Base-by-base conservation (phyloP, 2,888 invertebrate species). In the Mycalesis mineus region DNA sequence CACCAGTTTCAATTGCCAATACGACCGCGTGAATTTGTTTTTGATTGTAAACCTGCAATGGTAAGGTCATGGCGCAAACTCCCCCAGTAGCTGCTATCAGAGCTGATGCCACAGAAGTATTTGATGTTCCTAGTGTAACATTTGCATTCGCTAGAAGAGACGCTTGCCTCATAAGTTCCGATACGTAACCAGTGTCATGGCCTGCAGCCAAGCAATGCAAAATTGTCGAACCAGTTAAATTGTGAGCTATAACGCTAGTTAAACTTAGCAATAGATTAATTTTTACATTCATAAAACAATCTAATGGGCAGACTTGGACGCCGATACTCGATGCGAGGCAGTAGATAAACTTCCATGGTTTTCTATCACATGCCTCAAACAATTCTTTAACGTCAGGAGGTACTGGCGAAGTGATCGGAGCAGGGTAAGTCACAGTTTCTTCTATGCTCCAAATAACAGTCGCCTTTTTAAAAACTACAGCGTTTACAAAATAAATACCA, bases 341-440 rank as follows among this genome's bases (percentile, higher is more conserved):
- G 66, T 85, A 88, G 55, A 89, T 77, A 61, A 88, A 88, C 65
- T 80, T 82, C 85, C 86, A 89, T 9, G 88, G 76, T 9, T 77
- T 48, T 8, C 77, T 77, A 29, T 75, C 68, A 61, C 85, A 88
- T 1, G 69, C 72, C 39, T 70, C 64, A 55, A 72, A 82, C 15
- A 88, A 65, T 40, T 82, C 73, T 41, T 69, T 62, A 37, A 89
- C 74, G 36, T 84, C 82, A 48, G 68, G 62, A 11, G 82, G 77
- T 33, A 77, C 65, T 1, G 75, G 69, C 31, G 62, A 68, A 0
- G 78, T 78, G 9, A 75, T 50, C 36, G 87, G 82, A 14, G 77
- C 74, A 7, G 70, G 60, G 41, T 79, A 57, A 47, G 66, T 58
- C 8, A 68, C 37, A 0, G 71, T 55, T 65, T 75, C 74, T 69